Percentiles rank a stretch among this genome's conserved stretches.
Conservation (phyloP, 2,113 vertebrate species). For the Acinonyx jubatus region DNA sequence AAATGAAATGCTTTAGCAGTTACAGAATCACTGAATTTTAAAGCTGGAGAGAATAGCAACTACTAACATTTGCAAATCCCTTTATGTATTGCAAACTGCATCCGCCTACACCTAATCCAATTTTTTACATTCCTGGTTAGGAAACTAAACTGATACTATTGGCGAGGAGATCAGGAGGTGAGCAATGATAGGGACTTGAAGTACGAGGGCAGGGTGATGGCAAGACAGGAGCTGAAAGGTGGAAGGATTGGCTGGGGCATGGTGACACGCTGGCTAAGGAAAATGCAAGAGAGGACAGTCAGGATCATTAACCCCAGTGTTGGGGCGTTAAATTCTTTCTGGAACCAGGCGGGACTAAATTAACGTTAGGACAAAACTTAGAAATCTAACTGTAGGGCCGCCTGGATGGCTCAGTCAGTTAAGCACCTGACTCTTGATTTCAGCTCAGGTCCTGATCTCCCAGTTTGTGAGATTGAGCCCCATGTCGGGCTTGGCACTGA, state of each 20-base stretch:
- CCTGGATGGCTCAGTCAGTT: too few species aligned
- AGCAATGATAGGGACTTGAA: background rate
- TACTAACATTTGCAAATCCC: background rate
- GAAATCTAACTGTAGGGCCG: background rate
- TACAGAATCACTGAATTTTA: constrained; percentile 36
- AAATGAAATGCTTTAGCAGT: constrained; percentile 42
- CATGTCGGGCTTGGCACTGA: too few species aligned
- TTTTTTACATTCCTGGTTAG: background rate
- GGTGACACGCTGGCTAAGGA: background rate
- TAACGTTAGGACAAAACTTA: background rate
- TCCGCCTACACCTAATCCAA: background rate
- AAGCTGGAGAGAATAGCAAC: constrained; percentile 30
- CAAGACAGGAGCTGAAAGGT: background rate
- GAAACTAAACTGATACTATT: background rate
- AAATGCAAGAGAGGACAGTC: background rate
- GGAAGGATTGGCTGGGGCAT: background rate
- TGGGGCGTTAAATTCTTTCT: background rate
- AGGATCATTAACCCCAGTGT: background rate
- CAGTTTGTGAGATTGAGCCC: too few species aligned
- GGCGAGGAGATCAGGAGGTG: background rate
- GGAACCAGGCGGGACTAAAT: background rate
- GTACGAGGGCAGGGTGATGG: background rate
- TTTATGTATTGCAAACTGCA: background rate
- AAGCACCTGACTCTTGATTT: too few species aligned
- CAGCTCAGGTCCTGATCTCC: too few species aligned